These are phyloP conservation scores for Labeo calbasu DNA, from an alignment of 2,797 vertebrate genomes.

Conservation along the genomic window DNA sequence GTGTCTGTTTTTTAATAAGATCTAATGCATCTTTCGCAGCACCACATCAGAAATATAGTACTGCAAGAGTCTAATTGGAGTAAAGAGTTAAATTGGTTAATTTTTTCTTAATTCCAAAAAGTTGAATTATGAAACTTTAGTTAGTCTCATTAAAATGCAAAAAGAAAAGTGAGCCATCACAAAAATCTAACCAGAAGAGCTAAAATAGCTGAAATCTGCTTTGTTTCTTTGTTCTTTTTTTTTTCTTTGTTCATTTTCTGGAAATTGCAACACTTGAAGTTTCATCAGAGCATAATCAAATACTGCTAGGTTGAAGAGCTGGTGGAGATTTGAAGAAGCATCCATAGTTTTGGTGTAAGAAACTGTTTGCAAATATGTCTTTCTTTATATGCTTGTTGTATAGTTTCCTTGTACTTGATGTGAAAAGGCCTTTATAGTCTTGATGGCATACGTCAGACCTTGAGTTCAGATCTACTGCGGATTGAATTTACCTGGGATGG, in stretches of 20 bases:
- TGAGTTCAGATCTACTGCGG: neutral
- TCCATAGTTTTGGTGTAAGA: neutral
- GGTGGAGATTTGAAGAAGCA: neutral
- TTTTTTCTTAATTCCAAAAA: neutral
- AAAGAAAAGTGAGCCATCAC: neutral
- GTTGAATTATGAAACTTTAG: neutral
- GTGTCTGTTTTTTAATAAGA: neutral
- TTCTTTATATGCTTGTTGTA: neutral
- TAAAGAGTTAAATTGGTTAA: neutral
- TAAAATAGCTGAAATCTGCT: neutral
- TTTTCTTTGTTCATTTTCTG: neutral
- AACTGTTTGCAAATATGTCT: neutral
- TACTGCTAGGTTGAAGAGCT: neutral
- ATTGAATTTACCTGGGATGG: constrained; percentile 82
- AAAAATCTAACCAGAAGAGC: neutral
- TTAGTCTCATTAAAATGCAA: neutral
- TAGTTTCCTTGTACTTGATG: neutral
- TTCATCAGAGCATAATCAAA: neutral
- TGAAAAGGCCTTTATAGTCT: constrained; percentile 10
- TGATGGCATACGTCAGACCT: neutral
- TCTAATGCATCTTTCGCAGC: neutral
- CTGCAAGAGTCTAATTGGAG: neutral
- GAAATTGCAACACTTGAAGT: neutral
- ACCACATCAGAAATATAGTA: neutral
- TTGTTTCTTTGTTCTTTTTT: neutral